These are phyloP conservation scores for Amitus sp. DNA, from an alignment of 2,888 invertebrate genomes.

Conservation along the genomic window DNA sequence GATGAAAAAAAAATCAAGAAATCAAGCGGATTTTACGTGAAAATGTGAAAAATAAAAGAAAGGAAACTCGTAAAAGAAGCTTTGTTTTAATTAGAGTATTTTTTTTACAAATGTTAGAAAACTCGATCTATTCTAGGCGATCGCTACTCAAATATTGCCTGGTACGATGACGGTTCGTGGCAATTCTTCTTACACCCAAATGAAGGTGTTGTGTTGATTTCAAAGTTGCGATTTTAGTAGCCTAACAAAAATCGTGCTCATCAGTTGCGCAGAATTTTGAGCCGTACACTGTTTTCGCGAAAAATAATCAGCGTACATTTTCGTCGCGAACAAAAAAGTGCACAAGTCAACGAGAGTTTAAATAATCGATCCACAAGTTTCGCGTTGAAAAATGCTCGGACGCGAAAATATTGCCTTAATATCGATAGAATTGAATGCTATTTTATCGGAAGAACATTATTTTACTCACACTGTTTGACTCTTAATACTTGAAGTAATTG, in stretches of 20 bases:
- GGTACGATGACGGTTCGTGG: conserved; percentile 43
- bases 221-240: conserved; percentile 54
- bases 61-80: no score
- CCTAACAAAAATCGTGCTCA: conserved; percentile 51
- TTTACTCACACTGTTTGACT: no score
- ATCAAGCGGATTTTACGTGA: no score
- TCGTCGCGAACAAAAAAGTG: not conserved
- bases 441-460: no score
- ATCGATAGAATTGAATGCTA: no score
- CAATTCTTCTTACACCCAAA: conserved; percentile 49
- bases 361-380: conserved; percentile 3
- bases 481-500: no score
- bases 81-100: no score
- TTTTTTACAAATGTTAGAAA: no score
- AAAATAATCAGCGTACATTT: not conserved
- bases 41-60: not conserved
- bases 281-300: conserved; percentile 5
- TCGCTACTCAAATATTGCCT: no score
- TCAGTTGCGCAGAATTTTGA: conserved; percentile 21
- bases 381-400: no score
- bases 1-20: conserved; percentile 4
- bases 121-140: not conserved
- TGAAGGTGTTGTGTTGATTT: conserved; percentile 42
- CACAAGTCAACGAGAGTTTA: not conserved
- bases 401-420: no score